These are phyloP conservation scores for Linnaemya vulpina DNA, from an alignment of 2,888 invertebrate genomes.

Conservation along the genomic window DNA sequence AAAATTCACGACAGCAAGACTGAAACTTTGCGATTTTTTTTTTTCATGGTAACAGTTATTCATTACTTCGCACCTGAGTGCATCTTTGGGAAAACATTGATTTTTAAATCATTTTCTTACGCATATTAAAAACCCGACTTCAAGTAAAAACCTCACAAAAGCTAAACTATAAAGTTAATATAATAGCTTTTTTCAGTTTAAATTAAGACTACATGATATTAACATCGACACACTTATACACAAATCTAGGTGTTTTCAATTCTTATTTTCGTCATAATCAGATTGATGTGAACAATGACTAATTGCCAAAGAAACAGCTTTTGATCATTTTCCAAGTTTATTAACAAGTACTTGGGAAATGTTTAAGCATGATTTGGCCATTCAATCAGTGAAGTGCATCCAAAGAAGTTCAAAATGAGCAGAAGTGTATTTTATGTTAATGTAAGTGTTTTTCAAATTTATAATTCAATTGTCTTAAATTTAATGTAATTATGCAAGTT, in stretches of 20 bases:
- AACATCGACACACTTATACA: background rate
- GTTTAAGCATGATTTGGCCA: background rate
- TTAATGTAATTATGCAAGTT: too few species aligned
- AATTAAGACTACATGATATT: too few species aligned
- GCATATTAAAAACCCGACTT: too few species aligned
- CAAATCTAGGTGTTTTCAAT: background rate
- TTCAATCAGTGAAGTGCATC: slow-evolving; percentile 21
- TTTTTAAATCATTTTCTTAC: too few species aligned
- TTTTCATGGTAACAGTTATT: too few species aligned
- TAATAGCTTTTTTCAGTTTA: too few species aligned
- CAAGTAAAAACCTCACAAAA: too few species aligned
- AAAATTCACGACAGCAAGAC: too few species aligned
- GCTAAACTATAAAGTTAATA: too few species aligned
- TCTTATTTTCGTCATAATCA: background rate
- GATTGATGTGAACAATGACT: slow-evolving; percentile 13
- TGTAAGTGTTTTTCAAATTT: slow-evolving; percentile 29
- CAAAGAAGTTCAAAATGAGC: slow-evolving; percentile 28
- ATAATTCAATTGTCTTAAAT: background rate
- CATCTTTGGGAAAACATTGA: too few species aligned
- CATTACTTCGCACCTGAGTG: too few species aligned
- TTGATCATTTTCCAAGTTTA: background rate
- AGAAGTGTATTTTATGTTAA: slow-evolving; percentile 50
- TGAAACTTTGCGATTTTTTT: too few species aligned
- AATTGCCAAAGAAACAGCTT: slow-evolving; percentile 39
- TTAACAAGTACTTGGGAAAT: slow-evolving; percentile 10